A percentile compares a stretch with the other conserved stretches of the same genome.
Evolutionary conservation across 2,888 invertebrate genomes (phyloP).

Genomic region (Tortricodes alternella): DNA sequence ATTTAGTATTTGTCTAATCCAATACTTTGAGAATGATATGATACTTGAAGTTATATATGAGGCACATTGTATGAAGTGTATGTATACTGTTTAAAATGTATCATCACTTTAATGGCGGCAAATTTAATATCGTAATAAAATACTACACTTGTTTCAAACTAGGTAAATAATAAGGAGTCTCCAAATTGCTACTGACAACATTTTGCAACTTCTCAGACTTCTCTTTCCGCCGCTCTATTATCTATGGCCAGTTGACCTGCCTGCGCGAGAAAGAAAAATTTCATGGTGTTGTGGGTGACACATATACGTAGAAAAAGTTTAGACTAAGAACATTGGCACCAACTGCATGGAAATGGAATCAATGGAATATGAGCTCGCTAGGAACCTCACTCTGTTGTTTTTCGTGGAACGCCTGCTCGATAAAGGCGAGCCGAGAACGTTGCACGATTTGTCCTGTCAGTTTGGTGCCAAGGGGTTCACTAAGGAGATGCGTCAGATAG

Average conservation of each 20-base stretch:
- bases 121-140: not conserved
- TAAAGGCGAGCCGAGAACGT: conserved; percentile 96
- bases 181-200: conserved; percentile 17
- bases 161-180: conserved; percentile 1
- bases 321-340: conserved; percentile 81
- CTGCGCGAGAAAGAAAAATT: conserved; percentile 72
- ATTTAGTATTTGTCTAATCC: too few relatives aligned
- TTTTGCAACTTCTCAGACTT: conserved; percentile 47
- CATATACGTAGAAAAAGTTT: conserved; percentile 80
- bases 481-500: conserved; percentile 98
- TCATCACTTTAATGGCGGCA: not conserved
- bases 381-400: conserved; percentile 98
- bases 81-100: too few relatives aligned
- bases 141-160: not conserved
- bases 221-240: conserved; percentile 53
- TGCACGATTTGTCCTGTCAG: conserved; percentile 99
- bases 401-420: conserved; percentile 99
- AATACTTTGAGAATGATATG: too few relatives aligned
- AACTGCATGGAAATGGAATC: conserved; percentile 90
- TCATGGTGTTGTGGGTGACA: conserved; percentile 83
- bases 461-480: conserved; percentile 99
- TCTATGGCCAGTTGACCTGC: conserved; percentile 60
- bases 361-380: conserved; percentile 95
- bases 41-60: too few relatives aligned
- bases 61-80: too few relatives aligned